Evolutionary conservation across 2,113 vertebrate genomes (phyloP).

Genomic region (Archilochus colubris): DNA sequence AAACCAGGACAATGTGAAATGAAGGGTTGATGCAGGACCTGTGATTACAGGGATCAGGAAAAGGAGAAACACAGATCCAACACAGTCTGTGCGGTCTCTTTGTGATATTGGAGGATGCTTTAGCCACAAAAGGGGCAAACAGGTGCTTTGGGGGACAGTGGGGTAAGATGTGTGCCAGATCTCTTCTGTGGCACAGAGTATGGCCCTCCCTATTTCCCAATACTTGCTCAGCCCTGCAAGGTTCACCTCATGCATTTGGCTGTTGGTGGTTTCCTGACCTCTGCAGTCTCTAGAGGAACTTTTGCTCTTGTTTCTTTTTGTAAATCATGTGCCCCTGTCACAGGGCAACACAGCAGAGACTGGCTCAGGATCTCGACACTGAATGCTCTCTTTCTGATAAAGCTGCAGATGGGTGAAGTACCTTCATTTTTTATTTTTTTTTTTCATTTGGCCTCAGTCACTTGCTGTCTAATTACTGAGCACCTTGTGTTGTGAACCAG

Average conservation of each 20-base stretch:
- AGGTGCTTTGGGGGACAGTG: not conserved
- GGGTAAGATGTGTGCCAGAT: not conserved
- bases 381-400: not conserved
- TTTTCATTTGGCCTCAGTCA: not conserved
- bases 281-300: not conserved
- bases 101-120: not conserved
- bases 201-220: not conserved
- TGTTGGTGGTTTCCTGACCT: not conserved
- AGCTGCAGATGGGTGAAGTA: not conserved
- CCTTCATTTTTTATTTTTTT: not conserved
- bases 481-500: not conserved
- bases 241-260: not conserved
- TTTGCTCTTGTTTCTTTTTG: not conserved
- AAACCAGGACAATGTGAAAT: not conserved
- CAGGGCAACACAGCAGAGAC: not conserved
- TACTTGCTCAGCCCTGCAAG: not conserved
- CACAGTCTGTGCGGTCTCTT: not conserved
- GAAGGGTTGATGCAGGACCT: not conserved
- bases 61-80: not conserved
- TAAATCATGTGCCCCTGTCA: fast-evolving
- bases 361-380: fast-evolving
- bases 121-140: not conserved
- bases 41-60: not conserved
- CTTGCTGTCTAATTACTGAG: conserved; percentile 3
- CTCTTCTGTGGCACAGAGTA: not conserved